Conservation (phyloP, 37 sponge, comb jelly and placozoan species). For the Beroe ovata region DNA sequence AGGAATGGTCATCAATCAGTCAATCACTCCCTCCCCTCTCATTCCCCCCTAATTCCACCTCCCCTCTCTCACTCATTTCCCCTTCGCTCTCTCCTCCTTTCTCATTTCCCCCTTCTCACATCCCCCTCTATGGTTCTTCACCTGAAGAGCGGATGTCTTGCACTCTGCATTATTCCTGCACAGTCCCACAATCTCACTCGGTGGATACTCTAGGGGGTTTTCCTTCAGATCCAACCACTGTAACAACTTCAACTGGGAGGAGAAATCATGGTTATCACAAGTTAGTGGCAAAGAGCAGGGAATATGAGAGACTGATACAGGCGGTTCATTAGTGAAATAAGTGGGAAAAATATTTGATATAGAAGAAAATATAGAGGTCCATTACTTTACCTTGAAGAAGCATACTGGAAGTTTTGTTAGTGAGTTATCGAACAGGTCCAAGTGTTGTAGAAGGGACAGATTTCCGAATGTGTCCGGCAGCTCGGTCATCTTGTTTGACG, state of each 20-base stretch:
- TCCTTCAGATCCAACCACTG: constrained; percentile 53
- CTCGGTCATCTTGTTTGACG: background rate
- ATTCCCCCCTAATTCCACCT: background rate
- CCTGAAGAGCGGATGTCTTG: constrained; percentile 22
- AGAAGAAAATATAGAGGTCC: no score
- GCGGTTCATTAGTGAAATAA: no score
- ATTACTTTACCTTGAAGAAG: constrained; percentile 12
- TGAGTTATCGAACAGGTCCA: constrained; percentile 9
- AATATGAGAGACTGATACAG: no score
- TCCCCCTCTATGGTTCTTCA: background rate
- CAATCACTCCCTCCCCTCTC: background rate
- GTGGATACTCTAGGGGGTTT: constrained; percentile 25
- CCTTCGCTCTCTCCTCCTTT: background rate
- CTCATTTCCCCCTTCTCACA: background rate
- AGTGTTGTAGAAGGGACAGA: constrained; percentile 24
- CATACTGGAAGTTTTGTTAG: background rate
- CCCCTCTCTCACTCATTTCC: background rate
- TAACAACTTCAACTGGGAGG: constrained; percentile 23
- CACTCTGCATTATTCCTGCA: constrained; percentile 13
- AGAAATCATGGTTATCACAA: no score
- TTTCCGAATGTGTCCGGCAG: constrained; percentile 27
- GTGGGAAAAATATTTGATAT: no score
- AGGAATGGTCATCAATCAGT: no score
- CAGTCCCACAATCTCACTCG: background rate
- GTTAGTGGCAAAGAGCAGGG: no score